Percentiles rank a stretch among this genome's conserved stretches.
These are phyloP conservation scores for Mergus octosetaceus DNA, from an alignment of 2,797 vertebrate species.

Conservation along the genomic window DNA sequence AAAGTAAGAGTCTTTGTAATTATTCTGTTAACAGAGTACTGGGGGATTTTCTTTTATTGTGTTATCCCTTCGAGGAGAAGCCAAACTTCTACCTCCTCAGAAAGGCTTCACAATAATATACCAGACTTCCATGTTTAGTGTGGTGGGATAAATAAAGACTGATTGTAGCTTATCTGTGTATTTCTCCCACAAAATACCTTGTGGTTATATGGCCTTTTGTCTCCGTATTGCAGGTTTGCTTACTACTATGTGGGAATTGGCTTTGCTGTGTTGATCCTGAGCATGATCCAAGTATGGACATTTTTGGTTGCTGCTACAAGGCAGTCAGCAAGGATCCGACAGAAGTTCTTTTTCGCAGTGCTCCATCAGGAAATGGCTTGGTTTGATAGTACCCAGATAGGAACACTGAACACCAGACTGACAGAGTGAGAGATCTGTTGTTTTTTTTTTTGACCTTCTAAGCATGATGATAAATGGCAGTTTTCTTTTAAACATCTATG, in stretches of 20 bases:
- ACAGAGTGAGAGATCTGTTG: slow-evolving; percentile 72
- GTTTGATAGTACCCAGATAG: slow-evolving; percentile 81
- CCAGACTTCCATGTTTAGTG: background rate
- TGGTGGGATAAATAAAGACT: background rate
- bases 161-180: background rate
- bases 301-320: slow-evolving; percentile 74
- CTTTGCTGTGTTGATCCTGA: slow-evolving; percentile 69
- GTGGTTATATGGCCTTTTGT: background rate
- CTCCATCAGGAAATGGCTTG: slow-evolving; percentile 84
- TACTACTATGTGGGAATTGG: slow-evolving; percentile 78
- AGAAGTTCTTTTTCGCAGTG: slow-evolving; percentile 80
- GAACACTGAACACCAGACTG: slow-evolving; percentile 77
- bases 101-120: background rate
- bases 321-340: slow-evolving; percentile 77
- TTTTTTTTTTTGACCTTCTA: background rate
- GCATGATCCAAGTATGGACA: slow-evolving; percentile 72
- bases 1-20: slow-evolving; percentile 47
- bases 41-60: background rate
- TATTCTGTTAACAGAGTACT: background rate
- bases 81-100: background rate
- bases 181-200: background rate
- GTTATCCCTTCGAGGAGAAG: background rate
- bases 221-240: slow-evolving; percentile 64
- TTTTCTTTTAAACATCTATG: background rate
- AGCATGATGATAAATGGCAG: background rate